Base-by-base conservation (phyloP, 2,113 vertebrate genomes). In the Xiphophorus maculatus region DNA sequence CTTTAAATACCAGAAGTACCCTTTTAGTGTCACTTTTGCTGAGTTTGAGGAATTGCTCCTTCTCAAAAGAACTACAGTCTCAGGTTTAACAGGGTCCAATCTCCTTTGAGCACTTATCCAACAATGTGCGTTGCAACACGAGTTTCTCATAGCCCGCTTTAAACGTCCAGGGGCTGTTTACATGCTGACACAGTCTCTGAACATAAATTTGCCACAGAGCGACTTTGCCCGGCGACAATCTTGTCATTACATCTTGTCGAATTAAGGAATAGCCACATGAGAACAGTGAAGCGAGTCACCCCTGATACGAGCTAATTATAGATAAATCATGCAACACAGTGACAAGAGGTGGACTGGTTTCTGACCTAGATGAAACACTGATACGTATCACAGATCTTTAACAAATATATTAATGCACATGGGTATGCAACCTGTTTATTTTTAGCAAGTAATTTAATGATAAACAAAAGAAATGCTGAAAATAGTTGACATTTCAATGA, bases 11-110 rank as follows among this genome's bases (percentile, higher is more conserved):
- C 72, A 78, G 84, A 76, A 62, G 82, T 85, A 79, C 83, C 86
- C 84, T 83, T 88, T 78, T 65, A 78, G 80, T 83, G 70, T 84
- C 25, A 71, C 91, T 93, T 92, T 69, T 91, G 93, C 92, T 95
- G 86, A 93, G 83, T 87, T 82, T 88, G 87, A 88, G 74, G 63
- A 90, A 89, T 82, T 67, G 65, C 48, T 69, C 28, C 70, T 71
- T 73, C 69, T 91, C 86, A 77, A 91, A 91, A 88, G 87, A 81
- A 75, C 80, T 80, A 72, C 44, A 73, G 81, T 91, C 86, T 84
- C 82, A 75, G 76, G 83, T 88, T 90, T 88, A 89, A 85, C 84
- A 71, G 71, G 79, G 75, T 62, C 76, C 82, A 85, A 74, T 89
- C 83, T 90, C 83, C 48, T 82, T 79, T 42, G 71, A 84, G 69